phyloP scores from a whole-genome alignment of 2,888 invertebrate genomes.

The Melinaea menophilus region DNA sequence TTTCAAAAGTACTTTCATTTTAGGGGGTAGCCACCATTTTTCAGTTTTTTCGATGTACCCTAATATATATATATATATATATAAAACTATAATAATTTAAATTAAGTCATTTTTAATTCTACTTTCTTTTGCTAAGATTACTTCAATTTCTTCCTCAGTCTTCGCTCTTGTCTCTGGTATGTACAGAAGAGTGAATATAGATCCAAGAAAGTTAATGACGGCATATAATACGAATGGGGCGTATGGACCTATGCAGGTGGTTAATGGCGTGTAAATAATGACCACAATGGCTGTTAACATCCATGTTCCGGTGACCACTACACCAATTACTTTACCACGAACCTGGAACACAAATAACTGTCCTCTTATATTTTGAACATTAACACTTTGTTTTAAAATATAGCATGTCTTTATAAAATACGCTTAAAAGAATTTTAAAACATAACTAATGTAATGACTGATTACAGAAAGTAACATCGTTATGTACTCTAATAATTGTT shows the following conservation, averaged over 20 bases:
- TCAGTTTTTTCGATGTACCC: too few species aligned
- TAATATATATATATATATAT: too few species aligned
- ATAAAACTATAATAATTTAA: too few species aligned
- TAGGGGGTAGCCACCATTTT: too few species aligned
- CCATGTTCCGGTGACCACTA: conserved; percentile 46
- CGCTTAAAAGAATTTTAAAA: not conserved
- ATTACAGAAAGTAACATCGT: too few species aligned
- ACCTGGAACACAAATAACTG: conserved; percentile 41
- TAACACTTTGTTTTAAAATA: not conserved
- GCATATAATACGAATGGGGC: conserved; percentile 55
- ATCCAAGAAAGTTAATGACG: conserved; percentile 46
- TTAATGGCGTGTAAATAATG: conserved; percentile 37
- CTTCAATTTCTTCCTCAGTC: conserved; percentile 51
- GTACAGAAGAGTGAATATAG: conserved; percentile 45
- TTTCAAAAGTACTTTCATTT: too few species aligned
- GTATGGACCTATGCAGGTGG: conserved; percentile 45
- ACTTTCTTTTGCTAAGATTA: not conserved
- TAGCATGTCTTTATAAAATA: not conserved
- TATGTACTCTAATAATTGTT: not conserved
- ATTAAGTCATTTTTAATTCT: not conserved
- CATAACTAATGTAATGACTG: not conserved
- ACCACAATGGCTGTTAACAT: conserved; percentile 42
- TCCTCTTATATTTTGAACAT: not conserved
- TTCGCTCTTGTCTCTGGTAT: conserved; percentile 67
- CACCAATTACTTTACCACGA: conserved; percentile 48